phyloP scores from a whole-genome alignment of 2,888 invertebrate genomes.

The Cyclophora albipunctata region DNA sequence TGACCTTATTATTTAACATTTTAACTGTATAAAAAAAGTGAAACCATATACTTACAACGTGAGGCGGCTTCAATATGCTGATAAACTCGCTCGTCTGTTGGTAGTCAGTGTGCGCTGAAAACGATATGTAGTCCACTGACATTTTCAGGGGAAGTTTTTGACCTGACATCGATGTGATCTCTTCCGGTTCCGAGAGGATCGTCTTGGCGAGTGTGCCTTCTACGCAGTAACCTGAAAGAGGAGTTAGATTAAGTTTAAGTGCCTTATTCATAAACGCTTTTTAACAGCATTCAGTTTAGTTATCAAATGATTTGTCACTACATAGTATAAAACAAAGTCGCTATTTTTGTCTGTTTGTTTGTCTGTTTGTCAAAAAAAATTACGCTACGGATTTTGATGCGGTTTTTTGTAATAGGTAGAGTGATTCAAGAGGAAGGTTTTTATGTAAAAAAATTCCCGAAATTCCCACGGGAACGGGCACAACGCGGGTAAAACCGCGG shows the following conservation, averaged over 20 bases:
- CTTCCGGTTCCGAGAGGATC: constrained; percentile 97
- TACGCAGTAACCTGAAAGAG: constrained; percentile 82
- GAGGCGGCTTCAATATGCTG: constrained; percentile 93
- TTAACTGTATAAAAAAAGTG: not conserved
- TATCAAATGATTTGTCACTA: not conserved
- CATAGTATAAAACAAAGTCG: too few relatives aligned
- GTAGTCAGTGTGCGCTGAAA: constrained; percentile 99
- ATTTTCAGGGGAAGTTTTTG: constrained; percentile 97
- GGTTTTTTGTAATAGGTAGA: too few relatives aligned
- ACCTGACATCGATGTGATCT: constrained; percentile 95
- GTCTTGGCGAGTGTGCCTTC: constrained; percentile 94
- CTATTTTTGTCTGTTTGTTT: too few relatives aligned
- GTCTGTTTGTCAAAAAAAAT: too few relatives aligned
- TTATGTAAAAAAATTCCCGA: too few relatives aligned
- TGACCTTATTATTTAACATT: too few relatives aligned
- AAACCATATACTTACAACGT: constrained; percentile 80
- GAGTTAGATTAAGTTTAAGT: not conserved
- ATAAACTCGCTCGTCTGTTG: constrained; percentile 99
- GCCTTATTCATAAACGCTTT: not conserved
- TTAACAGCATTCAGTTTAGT: not conserved
- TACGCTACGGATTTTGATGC: too few relatives aligned
- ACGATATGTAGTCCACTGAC: constrained; percentile 99
- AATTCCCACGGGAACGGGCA: too few relatives aligned
- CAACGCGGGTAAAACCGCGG: too few relatives aligned
- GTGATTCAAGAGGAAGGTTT: too few relatives aligned